Evolutionary conservation across 1,140 invertebrate species (phyloP).

Genomic region (Theocolax elegans): DNA sequence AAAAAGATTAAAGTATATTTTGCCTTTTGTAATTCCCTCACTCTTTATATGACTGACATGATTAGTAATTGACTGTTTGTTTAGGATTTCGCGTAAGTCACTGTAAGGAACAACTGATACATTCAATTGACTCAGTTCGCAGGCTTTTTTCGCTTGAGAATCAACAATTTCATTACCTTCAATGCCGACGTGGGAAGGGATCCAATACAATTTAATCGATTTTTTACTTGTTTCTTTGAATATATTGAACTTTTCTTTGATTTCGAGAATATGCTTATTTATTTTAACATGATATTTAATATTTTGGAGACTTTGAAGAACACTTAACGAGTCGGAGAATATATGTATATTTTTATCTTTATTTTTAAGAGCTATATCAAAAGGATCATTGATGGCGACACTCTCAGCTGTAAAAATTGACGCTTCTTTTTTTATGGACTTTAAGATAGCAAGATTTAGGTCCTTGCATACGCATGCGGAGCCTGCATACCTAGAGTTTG

Average conservation of each 20-base stretch:
- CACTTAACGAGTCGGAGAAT: background rate
- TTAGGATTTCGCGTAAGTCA: background rate
- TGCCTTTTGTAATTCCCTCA: background rate
- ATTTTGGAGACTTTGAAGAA: background rate
- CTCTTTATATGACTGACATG: background rate
- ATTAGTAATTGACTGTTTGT: too few species aligned
- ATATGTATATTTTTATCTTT: background rate
- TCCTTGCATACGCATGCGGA: background rate
- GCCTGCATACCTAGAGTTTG: background rate
- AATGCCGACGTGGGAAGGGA: background rate
- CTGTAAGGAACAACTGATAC: background rate
- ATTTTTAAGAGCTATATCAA: background rate
- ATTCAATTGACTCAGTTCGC: background rate
- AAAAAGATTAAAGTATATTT: background rate
- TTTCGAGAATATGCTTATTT: background rate
- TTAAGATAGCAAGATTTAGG: background rate
- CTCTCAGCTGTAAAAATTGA: background rate
- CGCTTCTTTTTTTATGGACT: background rate
- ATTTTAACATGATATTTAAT: background rate
- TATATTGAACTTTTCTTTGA: background rate
- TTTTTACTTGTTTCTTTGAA: background rate
- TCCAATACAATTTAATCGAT: background rate
- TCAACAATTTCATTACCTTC: background rate
- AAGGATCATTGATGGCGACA: background rate
- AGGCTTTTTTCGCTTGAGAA: background rate